These are phyloP conservation scores for Diplazon laetatorius DNA, from an alignment of 2,888 invertebrate species.

Conservation along the genomic window DNA sequence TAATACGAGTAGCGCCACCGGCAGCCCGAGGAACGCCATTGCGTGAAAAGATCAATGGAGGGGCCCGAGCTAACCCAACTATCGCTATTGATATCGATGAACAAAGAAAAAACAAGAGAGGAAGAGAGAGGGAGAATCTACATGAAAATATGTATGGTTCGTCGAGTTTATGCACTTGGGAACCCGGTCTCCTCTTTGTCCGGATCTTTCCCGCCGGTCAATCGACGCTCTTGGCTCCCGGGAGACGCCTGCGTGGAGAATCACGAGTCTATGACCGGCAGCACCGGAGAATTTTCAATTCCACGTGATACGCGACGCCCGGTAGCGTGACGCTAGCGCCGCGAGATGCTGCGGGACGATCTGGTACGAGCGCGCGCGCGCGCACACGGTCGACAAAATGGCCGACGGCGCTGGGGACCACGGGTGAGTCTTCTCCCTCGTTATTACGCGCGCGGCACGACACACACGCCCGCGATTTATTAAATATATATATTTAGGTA, in stretches of 20 bases:
- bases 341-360: too few species aligned
- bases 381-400: background rate
- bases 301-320: constrained; percentile 26
- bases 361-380: too few species aligned
- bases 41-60: constrained; percentile 39
- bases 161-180: constrained; percentile 4
- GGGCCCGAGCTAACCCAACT: too few species aligned
- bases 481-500: constrained; percentile 42
- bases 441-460: constrained; percentile 47
- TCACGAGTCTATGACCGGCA: background rate
- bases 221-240: constrained; percentile 1
- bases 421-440: constrained; percentile 57
- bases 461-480: constrained; percentile 20
- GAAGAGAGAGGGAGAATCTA: too few species aligned
- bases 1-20: constrained; percentile 36
- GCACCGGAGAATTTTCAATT: constrained; percentile 35
- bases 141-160: too few species aligned
- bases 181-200: background rate
- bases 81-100: too few species aligned
- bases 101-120: too few species aligned
- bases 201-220: background rate
- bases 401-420: constrained; percentile 50
- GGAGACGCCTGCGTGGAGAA: constrained; percentile 19
- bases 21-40: constrained; percentile 26
- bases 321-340: too few species aligned